Evolutionary conservation across 2,113 vertebrate species (phyloP).

Genomic region (Salminus brasiliensis): DNA sequence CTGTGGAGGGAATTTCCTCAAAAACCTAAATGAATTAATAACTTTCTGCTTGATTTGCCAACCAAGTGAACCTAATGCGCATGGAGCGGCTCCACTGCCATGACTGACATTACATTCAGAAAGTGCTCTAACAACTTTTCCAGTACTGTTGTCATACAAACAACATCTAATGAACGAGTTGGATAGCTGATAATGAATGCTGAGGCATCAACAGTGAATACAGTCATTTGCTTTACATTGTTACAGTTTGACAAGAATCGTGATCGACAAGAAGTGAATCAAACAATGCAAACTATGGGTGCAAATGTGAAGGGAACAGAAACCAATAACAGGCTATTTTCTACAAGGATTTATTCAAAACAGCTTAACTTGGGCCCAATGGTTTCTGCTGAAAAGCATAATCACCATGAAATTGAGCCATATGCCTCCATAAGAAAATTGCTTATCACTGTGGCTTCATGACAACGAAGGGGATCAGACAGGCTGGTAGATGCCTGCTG

Average conservation of each 20-base stretch:
- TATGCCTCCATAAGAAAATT: not conserved
- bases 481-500: not conserved
- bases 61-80: not conserved
- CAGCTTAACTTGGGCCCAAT: not conserved
- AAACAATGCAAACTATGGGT: not conserved
- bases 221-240: not conserved
- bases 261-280: not conserved
- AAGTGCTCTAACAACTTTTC: not conserved
- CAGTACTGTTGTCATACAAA: not conserved
- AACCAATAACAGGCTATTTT: not conserved
- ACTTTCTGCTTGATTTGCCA: slow-evolving; percentile 22
- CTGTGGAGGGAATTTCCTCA: not conserved
- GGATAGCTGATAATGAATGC: not conserved
- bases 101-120: not conserved
- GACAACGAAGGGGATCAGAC: not conserved
- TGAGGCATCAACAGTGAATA: not conserved
- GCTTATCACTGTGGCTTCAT: not conserved
- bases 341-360: not conserved
- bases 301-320: not conserved
- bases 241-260: not conserved
- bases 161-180: not conserved
- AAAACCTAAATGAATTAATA: slow-evolving; percentile 22
- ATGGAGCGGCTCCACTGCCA: not conserved
- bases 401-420: not conserved
- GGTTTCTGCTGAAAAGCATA: not conserved